phyloP scores from a whole-genome alignment of 30 jellyfish, hydroid and myxozoan species.

The Rhopilema esculentum region DNA sequence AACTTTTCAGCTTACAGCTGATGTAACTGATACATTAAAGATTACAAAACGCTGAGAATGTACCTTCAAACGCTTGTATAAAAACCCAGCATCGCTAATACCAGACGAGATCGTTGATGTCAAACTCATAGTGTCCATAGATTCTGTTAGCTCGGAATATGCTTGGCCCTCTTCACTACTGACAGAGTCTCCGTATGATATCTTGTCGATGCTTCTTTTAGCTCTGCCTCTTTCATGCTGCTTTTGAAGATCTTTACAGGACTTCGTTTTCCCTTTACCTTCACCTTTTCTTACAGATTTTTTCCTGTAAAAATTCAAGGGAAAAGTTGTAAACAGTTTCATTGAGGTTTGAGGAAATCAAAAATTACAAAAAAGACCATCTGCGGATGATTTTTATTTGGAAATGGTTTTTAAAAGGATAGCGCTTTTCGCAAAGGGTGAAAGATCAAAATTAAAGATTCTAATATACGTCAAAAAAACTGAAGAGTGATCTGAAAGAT shows the following conservation, averaged over 20 bases:
- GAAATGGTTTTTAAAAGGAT: no score
- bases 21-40: no score
- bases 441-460: neutral
- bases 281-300: conserved; percentile 15
- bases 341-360: neutral
- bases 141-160: conserved; percentile 1
- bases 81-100: conserved; percentile 69
- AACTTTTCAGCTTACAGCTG: no score
- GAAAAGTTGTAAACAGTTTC: no score
- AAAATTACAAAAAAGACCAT: no score
- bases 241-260: neutral
- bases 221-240: neutral
- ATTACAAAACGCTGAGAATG: neutral
- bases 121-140: conserved; percentile 25
- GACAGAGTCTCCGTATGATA: neutral
- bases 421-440: no score
- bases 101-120: conserved; percentile 58
- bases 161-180: neutral
- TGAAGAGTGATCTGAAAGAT: neutral
- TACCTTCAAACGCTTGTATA: conserved; percentile 66
- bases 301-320: neutral
- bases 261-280: neutral
- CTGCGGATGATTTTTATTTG: no score
- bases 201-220: neutral
- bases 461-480: neutral